phyloP scores from a whole-genome alignment of 2,113 vertebrate species.

The Megalops atlanticus region DNA sequence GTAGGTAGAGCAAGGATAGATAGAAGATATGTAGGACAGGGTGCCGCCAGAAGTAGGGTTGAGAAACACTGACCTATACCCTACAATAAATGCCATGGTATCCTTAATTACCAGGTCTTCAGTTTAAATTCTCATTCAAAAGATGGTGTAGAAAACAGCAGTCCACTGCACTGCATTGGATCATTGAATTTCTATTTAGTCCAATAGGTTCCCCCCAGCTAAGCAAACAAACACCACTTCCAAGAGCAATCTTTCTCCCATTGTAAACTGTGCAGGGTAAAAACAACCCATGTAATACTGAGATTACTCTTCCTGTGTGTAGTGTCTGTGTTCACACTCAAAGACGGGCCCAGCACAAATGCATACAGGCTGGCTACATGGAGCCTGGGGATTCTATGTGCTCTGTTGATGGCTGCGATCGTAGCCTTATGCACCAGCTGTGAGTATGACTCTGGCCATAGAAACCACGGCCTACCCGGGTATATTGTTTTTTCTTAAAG shows the following conservation, averaged over 20 bases:
- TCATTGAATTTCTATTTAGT: background rate
- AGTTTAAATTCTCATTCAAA: no score
- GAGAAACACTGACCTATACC: no score
- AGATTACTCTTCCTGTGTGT: background rate
- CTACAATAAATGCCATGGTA: no score
- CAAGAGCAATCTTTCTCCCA: background rate
- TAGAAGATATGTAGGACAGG: no score
- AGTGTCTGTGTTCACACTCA: conserved; percentile 21
- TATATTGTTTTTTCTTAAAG: no score
- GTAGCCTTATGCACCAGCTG: conserved; percentile 56
- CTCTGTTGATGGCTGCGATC: conserved; percentile 51
- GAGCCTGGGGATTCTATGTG: conserved; percentile 53
- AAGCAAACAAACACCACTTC: background rate
- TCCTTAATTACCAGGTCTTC: no score
- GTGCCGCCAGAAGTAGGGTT: no score
- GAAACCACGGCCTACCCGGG: no score
- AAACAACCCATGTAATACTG: background rate
- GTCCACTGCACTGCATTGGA: no score
- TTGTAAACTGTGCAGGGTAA: conserved; percentile 4
- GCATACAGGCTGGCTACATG: conserved; percentile 44
- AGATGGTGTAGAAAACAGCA: no score
- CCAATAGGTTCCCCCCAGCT: no score
- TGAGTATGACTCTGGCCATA: conserved; percentile 42
- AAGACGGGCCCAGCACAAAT: background rate
- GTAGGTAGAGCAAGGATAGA: no score